Evolutionary conservation across 2,888 invertebrate species (phyloP).

Genomic region (Phlogophora meticulosa): DNA sequence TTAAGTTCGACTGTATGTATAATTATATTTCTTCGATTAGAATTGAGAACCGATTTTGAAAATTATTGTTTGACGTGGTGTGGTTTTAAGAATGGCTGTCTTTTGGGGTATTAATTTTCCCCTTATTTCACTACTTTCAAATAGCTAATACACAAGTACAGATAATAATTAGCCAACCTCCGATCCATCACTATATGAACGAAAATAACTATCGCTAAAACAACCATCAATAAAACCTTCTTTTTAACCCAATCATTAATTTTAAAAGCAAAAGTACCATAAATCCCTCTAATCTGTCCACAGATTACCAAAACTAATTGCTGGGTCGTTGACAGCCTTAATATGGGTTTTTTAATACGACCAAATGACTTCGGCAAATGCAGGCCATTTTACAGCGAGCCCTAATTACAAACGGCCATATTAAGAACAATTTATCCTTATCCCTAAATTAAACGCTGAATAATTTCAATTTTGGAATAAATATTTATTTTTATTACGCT

Average conservation of each 20-base stretch:
- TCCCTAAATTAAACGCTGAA: constrained; percentile 11
- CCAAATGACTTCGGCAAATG: constrained; percentile 6
- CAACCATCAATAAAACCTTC: background rate
- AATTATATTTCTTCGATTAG: no score
- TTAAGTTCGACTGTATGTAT: no score
- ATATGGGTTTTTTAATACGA: constrained; percentile 12
- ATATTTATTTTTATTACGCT: constrained; percentile 18
- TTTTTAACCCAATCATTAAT: background rate
- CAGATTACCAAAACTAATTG: constrained; percentile 39
- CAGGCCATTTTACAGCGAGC: constrained; percentile 8
- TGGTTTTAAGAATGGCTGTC: no score
- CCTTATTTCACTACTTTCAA: no score
- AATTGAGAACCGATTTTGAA: no score
- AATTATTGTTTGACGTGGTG: no score
- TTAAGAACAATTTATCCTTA: constrained; percentile 26
- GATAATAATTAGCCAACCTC: no score
- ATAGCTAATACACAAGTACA: no score
- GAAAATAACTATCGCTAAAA: no score
- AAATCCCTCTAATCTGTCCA: background rate
- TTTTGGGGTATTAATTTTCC: no score
- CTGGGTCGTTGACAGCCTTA: constrained; percentile 37
- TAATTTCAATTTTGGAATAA: constrained; percentile 20
- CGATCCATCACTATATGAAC: no score
- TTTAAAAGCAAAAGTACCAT: constrained; percentile 19
- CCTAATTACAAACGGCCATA: constrained; percentile 34